These are phyloP conservation scores for Odontocolon sp. DNA, from an alignment of 2,888 invertebrate species.

Conservation along the genomic window DNA sequence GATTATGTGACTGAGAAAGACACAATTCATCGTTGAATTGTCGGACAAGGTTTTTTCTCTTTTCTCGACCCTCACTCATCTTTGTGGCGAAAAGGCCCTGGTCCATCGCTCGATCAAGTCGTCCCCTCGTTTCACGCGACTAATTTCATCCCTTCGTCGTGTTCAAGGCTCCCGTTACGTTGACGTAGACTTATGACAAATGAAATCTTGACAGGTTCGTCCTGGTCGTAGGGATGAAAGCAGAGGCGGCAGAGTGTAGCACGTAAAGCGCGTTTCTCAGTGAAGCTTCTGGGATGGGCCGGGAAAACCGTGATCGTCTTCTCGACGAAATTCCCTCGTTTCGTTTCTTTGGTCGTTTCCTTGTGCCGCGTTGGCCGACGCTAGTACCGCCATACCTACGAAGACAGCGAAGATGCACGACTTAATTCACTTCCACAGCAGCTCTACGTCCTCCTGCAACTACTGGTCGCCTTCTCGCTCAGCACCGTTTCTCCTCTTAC, in stretches of 20 bases:
- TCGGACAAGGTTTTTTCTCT: conserved; percentile 5
- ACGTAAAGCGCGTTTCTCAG: conserved; percentile 11
- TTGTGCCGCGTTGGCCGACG: neutral
- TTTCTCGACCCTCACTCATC: neutral
- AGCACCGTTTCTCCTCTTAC: conserved; percentile 3
- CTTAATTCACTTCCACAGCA: conserved; percentile 50
- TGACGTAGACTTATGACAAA: neutral
- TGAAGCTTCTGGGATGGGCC: conserved; percentile 9
- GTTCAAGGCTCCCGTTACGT: neutral
- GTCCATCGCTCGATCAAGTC: conserved; percentile 4
- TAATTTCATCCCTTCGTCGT: conserved; percentile 22
- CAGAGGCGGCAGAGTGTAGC: neutral
- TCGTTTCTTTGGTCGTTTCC: conserved; percentile 17
- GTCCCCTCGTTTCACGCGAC: neutral
- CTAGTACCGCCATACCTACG: conserved; percentile 2
- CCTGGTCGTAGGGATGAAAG: neutral
- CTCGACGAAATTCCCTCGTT: conserved; percentile 5
- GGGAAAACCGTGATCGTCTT: conserved; percentile 24
- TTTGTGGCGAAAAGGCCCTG: neutral
- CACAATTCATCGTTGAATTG: conserved; percentile 23
- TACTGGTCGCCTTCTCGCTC: neutral
- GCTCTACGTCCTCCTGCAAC: neutral
- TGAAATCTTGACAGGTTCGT: neutral
- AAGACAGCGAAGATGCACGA: conserved; percentile 52
- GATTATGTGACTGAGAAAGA: neutral